Percentiles rank a stretch among this genome's conserved stretches.
Evolutionary conservation across 2,888 invertebrate genomes (phyloP).

Genomic region (Lasioglossum leucozonium): DNA sequence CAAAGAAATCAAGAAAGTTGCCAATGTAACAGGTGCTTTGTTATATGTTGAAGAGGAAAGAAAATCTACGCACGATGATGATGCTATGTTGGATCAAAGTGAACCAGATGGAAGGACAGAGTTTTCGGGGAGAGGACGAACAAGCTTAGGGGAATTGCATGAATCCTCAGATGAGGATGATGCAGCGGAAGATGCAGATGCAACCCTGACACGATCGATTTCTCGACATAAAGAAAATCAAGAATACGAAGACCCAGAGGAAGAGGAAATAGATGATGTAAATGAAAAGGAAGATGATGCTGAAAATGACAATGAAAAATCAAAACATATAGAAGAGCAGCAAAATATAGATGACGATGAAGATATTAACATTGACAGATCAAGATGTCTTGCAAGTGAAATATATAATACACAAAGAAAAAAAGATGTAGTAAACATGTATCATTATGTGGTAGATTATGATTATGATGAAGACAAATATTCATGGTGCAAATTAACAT

Average conservation of each 20-base stretch:
- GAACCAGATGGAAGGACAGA: conserved; percentile 74
- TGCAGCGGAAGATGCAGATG: conserved; percentile 86
- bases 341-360: conserved; percentile 83
- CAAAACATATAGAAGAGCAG: conserved; percentile 74
- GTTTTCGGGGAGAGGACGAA: conserved; percentile 31
- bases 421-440: conserved; percentile 83
- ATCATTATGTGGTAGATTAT: conserved; percentile 87
- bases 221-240: conserved; percentile 85
- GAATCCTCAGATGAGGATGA: conserved; percentile 90
- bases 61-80: conserved; percentile 77
- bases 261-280: conserved; percentile 84
- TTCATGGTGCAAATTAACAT: conserved; percentile 93
- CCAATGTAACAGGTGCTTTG: conserved; percentile 86
- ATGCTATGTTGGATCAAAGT: conserved; percentile 82
- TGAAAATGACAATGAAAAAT: conserved; percentile 84
- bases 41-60: conserved; percentile 84
- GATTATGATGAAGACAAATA: conserved; percentile 91
- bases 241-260: conserved; percentile 86
- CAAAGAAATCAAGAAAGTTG: conserved; percentile 86
- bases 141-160: conserved; percentile 79
- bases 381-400: conserved; percentile 59
- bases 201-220: conserved; percentile 79
- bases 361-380: conserved; percentile 72
- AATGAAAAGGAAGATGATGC: conserved; percentile 80
- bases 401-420: conserved; percentile 69